Percentiles rank a stretch among this genome's conserved stretches.
Evolutionary conservation across 2,797 vertebrate species (phyloP).

Genomic region (Falco rusticolus): DNA sequence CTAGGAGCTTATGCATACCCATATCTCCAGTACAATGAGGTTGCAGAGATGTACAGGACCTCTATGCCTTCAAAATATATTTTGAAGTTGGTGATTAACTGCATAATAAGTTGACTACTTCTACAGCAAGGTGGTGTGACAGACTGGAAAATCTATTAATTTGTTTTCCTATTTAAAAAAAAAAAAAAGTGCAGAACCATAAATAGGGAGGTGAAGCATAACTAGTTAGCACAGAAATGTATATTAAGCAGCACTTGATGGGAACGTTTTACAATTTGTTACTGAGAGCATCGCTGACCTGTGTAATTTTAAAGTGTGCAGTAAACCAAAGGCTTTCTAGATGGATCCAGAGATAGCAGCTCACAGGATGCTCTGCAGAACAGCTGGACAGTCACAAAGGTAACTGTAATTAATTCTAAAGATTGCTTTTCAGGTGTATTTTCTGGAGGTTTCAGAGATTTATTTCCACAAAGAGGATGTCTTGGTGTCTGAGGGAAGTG

Average conservation of each 20-base stretch:
- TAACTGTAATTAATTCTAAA: background rate
- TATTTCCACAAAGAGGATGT: background rate
- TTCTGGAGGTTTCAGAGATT: background rate
- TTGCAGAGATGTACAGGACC: background rate
- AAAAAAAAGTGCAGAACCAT: constrained; percentile 14
- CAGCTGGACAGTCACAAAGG: background rate
- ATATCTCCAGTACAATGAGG: background rate
- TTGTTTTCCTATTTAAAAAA: constrained; percentile 26
- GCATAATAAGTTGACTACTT: background rate
- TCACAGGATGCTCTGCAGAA: background rate
- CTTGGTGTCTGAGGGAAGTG: background rate
- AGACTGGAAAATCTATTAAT: constrained; percentile 27
- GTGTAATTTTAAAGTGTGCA: background rate
- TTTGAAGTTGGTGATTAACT: background rate
- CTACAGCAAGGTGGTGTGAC: background rate
- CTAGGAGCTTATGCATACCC: background rate
- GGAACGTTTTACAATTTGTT: background rate
- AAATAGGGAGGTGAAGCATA: constrained; percentile 4
- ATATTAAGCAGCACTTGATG: background rate
- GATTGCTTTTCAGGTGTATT: background rate
- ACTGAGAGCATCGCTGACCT: background rate
- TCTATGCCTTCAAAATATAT: background rate
- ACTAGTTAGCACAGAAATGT: background rate
- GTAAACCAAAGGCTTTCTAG: background rate
- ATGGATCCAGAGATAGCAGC: background rate